phyloP scores from a whole-genome alignment of 2,113 vertebrate genomes.

The rat (Rattus norvegicus) region DNA sequence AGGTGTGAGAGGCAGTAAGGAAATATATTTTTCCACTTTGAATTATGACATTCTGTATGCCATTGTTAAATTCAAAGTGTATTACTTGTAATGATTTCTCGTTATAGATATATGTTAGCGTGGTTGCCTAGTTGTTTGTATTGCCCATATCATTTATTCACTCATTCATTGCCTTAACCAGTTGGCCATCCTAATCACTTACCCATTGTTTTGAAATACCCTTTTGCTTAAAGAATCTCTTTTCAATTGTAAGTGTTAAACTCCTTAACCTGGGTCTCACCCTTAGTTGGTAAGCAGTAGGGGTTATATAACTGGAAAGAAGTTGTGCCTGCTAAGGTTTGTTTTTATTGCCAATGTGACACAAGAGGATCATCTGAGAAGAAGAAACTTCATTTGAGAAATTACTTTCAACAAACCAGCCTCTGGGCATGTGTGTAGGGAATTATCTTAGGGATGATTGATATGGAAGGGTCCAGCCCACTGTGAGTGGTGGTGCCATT shows the following conservation, averaged over 20 bases:
- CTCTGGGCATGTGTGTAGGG: neutral
- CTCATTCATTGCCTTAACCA: neutral
- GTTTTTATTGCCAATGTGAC: neutral
- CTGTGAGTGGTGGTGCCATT: neutral
- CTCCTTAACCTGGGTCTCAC: neutral
- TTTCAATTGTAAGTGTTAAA: slow-evolving; percentile 31
- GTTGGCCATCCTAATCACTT: neutral
- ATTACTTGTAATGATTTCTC: slow-evolving; percentile 33
- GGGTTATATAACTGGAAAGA: neutral
- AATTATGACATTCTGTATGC: neutral
- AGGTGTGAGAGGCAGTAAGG: slow-evolving; percentile 28
- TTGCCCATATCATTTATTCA: slow-evolving; percentile 13
- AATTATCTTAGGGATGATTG: neutral
- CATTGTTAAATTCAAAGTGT: neutral
- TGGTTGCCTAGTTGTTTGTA: slow-evolving; percentile 16
- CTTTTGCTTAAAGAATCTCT: neutral
- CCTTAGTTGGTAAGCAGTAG: neutral
- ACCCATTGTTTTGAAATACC: neutral
- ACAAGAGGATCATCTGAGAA: neutral
- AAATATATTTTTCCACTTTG: slow-evolving; percentile 5
- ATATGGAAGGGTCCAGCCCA: neutral
- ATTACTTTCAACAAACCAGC: too few species aligned
- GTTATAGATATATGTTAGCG: slow-evolving; percentile 43
- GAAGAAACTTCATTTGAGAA: neutral
- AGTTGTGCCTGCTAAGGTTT: neutral